Evolutionary conservation across 1,140 invertebrate genomes (phyloP).

Genomic region (Megathymus violae): DNA sequence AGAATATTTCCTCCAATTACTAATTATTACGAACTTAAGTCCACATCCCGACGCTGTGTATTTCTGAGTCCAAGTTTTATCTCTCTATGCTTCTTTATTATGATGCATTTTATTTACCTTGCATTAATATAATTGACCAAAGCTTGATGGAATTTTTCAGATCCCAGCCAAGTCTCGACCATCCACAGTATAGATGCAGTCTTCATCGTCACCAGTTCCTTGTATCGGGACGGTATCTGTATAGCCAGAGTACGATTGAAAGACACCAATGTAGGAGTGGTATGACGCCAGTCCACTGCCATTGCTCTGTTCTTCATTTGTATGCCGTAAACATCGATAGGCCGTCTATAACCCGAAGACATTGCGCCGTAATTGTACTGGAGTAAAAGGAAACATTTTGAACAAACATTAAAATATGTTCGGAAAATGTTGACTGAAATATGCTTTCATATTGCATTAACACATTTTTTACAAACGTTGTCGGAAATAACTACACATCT

Average conservation of each 20-base stretch:
- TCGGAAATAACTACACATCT: no score
- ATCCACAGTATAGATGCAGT: conserved; percentile 75
- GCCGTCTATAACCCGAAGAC: conserved; percentile 30
- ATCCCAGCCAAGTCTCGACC: conserved; percentile 71
- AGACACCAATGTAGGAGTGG: conserved; percentile 56
- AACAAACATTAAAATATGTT: no score
- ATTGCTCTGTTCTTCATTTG: conserved; percentile 67
- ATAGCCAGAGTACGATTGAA: conserved; percentile 65
- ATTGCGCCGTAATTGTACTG: conserved; percentile 56
- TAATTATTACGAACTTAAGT: no score
- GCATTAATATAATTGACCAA: conserved; percentile 70
- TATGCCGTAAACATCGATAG: conserved; percentile 55
- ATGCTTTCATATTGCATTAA: no score
- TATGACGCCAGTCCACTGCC: conserved; percentile 59
- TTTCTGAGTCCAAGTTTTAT: no score
- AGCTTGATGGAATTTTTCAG: conserved; percentile 67
- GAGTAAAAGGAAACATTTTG: conserved; percentile 26
- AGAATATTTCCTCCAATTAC: no score
- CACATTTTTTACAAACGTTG: no score
- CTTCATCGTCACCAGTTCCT: conserved; percentile 67
- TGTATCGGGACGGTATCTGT: conserved; percentile 62
- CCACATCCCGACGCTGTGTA: no score
- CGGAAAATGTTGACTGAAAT: no score
- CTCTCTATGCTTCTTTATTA: no score
- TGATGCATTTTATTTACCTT: conserved; percentile 55